A percentile compares a stretch with the other conserved stretches of the same genome.
Evolutionary conservation across 2,888 invertebrate species (phyloP).

Genomic region (Lydus trimaculatus): DNA sequence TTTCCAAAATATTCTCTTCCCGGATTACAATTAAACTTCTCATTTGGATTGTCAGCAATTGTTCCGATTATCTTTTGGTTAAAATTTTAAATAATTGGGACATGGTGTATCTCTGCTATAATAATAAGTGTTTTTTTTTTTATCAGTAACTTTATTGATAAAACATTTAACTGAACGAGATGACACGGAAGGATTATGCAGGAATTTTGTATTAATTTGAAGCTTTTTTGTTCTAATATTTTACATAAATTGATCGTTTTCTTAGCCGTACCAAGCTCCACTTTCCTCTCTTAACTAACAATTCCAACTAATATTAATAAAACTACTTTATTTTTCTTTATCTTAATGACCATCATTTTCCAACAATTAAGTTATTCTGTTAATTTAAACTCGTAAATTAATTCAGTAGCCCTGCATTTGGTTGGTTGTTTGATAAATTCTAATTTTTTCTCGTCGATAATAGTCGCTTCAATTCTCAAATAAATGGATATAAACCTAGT

Average conservation of each 20-base stretch:
- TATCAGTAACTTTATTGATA: no score
- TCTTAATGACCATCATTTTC: not conserved
- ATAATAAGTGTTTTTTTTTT: no score
- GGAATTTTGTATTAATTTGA: no score
- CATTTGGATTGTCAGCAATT: no score
- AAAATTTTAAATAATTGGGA: no score
- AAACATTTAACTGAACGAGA: no score
- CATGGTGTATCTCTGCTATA: no score
- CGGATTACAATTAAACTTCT: no score
- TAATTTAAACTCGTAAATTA: slow-evolving; percentile 24
- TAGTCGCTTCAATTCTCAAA: slow-evolving; percentile 20
- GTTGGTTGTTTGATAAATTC: slow-evolving; percentile 17
- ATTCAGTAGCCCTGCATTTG: slow-evolving; percentile 15
- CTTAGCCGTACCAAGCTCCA: not conserved
- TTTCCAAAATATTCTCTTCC: no score
- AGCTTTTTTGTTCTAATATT: no score
- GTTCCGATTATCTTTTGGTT: no score
- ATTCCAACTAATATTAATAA: not conserved
- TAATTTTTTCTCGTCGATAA: slow-evolving; percentile 14
- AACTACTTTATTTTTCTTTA: not conserved
- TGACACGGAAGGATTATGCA: no score
- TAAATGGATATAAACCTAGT: slow-evolving; percentile 14
- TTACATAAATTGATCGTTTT: not conserved
- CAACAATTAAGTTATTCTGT: slow-evolving; percentile 29
- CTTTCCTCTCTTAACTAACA: not conserved